Percentiles rank a stretch among this genome's conserved stretches.
phyloP scores from a whole-genome alignment of 2,113 vertebrate species.

The Atrichornis clamosus region DNA sequence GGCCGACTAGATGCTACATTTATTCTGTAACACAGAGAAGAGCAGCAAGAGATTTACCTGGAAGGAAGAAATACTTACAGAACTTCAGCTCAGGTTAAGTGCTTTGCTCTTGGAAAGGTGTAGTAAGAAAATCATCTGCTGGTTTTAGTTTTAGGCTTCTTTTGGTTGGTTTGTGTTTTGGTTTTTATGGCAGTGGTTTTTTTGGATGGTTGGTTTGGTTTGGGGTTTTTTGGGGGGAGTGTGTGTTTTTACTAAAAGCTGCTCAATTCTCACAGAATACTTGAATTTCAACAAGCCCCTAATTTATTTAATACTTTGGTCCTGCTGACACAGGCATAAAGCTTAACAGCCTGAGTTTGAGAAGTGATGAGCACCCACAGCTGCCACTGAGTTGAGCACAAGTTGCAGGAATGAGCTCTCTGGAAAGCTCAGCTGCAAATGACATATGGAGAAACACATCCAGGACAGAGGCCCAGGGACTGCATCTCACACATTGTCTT shows the following conservation, averaged over 20 bases:
- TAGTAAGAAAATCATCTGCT: background rate
- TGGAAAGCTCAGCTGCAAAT: background rate
- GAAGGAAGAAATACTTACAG: background rate
- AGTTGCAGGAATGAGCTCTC: background rate
- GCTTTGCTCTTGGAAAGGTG: background rate
- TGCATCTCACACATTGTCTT: background rate
- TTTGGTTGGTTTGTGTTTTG: background rate
- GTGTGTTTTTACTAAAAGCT: background rate
- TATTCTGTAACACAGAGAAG: constrained; percentile 76
- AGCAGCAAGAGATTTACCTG: background rate
- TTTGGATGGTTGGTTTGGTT: background rate
- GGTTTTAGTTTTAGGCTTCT: background rate
- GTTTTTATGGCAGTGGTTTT: background rate
- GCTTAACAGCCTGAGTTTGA: background rate
- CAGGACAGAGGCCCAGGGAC: background rate
- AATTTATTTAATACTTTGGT: background rate
- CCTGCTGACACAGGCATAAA: constrained; percentile 3
- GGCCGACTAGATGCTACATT: constrained; percentile 77
- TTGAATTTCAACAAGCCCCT: background rate
- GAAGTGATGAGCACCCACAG: constrained; percentile 17
- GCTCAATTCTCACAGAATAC: background rate
- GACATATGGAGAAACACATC: background rate
- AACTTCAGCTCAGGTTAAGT: background rate
- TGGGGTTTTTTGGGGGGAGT: background rate
- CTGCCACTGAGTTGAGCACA: constrained; percentile 28